Base-by-base conservation (phyloP, 2,888 invertebrate genomes). In the Mythimna ferrago region DNA sequence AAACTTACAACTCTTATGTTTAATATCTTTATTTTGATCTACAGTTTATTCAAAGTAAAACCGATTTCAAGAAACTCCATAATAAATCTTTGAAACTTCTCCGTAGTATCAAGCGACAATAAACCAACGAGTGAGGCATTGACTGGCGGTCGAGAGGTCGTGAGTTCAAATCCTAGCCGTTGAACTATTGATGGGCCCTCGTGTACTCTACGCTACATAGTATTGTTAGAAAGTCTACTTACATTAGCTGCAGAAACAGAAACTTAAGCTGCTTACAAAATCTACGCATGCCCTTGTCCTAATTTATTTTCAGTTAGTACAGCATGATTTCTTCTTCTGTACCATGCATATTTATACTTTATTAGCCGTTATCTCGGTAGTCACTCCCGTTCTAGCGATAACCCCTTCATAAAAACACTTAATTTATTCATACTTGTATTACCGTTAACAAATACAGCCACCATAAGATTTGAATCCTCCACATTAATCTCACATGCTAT, bases 81-180 rank as follows among this genome's bases (percentile, higher is more conserved):
- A 65, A 75, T 69, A 80, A 81, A 81, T 71, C 67, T 53, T 44
- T 53, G 32, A 56, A 71, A 53, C 54, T 62, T 70, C 70, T 19
- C 32, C 57, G 44, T 56, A 58, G 51, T 79, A 83, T 74, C 80
- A 74, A 70, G 35, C 66, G 58, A 74, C 83, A 71, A 81, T 83
- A 81, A 81, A 83, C 70, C 65, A 83, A 53, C 80, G 61, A 56
- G n/a, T 78, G 48, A 80, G 64, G 69, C 63, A 64, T 64, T 78
- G 80, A 79, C 83, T 74, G 64, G 83, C 67, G 71, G 68, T 71
- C 64, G 48, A 73, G 74, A 80, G 83, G 80, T 81, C 83, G 75
- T 75, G 80, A 80, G 80, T 81, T 83, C 80, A 81, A 83, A 74
- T 80, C 61, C 67, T 80, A 81, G 75, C 56, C 80, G 60, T 74